phyloP scores from a whole-genome alignment of 2,113 vertebrate genomes.

The Poecile atricapillus region DNA sequence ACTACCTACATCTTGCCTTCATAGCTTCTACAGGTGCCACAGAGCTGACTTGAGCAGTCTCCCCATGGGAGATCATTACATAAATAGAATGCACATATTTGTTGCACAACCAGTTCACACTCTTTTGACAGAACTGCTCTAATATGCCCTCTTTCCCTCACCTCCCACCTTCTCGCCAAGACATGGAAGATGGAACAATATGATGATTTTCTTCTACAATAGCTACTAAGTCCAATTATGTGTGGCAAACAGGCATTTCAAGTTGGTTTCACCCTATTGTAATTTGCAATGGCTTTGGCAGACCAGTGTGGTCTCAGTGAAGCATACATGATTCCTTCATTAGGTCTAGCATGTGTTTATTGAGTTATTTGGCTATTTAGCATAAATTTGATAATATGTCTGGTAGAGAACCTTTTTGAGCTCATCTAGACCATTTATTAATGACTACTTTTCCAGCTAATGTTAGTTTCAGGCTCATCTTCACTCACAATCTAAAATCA shows the following conservation, averaged over 20 bases:
- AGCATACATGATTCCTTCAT: background rate
- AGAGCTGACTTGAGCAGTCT: background rate
- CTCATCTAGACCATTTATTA: background rate
- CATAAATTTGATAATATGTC: background rate
- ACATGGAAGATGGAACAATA: background rate
- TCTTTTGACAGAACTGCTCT: background rate
- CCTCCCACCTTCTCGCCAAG: background rate
- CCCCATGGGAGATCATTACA: background rate
- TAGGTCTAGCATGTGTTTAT: background rate
- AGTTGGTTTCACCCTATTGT: background rate
- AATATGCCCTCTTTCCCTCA: accelerated
- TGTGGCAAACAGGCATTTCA: background rate
- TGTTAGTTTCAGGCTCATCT: background rate
- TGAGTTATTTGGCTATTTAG: background rate
- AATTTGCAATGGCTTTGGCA: background rate
- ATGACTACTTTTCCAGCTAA: background rate
- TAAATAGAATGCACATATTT: background rate
- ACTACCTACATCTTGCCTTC: background rate
- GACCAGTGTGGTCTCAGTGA: background rate
- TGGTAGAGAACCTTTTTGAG: background rate
- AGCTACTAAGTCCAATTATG: background rate
- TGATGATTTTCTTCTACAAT: background rate
- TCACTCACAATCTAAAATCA: background rate
- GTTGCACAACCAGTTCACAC: background rate
- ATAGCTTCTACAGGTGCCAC: background rate